These are phyloP conservation scores for Atta colombica DNA, from an alignment of 1,140 invertebrate genomes.

Conservation along the genomic window DNA sequence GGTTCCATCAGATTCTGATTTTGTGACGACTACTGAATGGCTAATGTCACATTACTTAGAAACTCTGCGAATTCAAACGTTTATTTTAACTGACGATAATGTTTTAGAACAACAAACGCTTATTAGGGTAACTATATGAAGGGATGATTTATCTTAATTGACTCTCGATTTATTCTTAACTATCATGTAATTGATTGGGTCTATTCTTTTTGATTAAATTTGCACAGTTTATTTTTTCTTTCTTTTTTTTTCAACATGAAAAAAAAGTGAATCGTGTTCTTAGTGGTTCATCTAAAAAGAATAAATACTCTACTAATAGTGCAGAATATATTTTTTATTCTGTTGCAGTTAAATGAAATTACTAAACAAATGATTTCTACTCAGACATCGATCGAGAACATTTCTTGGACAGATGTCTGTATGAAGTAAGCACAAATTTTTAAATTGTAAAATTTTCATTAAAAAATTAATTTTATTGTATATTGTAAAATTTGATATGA, in stretches of 20 bases:
- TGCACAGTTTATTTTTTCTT: too few species aligned
- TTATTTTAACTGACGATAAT: constrained; percentile 90
- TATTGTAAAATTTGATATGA: constrained; percentile 12
- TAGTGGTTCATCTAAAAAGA: too few species aligned
- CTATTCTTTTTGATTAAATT: too few species aligned
- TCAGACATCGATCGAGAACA: constrained; percentile 73
- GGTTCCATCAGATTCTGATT: constrained; percentile 90
- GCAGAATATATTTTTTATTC: not conserved
- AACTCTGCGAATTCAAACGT: constrained; percentile 88
- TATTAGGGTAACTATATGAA: constrained; percentile 79
- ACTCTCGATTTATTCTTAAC: too few species aligned
- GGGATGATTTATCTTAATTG: not conserved
- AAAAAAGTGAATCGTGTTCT: too few species aligned
- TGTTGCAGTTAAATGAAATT: constrained; percentile 82
- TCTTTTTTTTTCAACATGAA: too few species aligned
- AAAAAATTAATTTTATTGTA: not conserved
- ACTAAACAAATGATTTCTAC: constrained; percentile 77
- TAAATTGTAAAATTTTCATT: not conserved
- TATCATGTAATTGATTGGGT: not conserved
- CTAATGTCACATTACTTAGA: constrained; percentile 90
- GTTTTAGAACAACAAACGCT: constrained; percentile 88
- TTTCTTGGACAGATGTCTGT: constrained; percentile 89
- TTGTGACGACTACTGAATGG: constrained; percentile 91
- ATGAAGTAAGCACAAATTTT: constrained; percentile 87
- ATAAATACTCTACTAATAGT: too few species aligned